Evolutionary conservation across 2,797 vertebrate genomes (phyloP).

Genomic region (Spondyliosoma cantharus): DNA sequence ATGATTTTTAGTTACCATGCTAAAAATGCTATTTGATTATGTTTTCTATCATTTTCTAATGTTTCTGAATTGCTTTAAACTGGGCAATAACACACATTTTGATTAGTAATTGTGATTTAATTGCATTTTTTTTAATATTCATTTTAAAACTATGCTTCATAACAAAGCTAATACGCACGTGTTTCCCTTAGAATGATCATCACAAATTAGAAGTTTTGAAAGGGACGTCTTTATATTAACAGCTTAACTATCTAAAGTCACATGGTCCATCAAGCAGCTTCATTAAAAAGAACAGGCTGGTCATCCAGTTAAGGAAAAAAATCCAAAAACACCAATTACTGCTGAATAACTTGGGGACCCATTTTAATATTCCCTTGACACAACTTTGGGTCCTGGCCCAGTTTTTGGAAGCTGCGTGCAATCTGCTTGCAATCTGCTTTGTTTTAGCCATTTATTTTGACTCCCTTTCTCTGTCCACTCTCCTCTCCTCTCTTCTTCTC

Average conservation of each 20-base stretch:
- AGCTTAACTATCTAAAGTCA: background rate
- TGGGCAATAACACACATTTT: no score
- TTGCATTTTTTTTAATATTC: no score
- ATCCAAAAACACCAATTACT: constrained; percentile 51
- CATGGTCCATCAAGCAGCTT: constrained; percentile 7
- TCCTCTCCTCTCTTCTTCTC: constrained; percentile 37
- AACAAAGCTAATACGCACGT: no score
- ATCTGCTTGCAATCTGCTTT: constrained; percentile 67
- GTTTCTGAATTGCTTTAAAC: no score
- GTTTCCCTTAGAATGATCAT: background rate
- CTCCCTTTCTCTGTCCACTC: constrained; percentile 52
- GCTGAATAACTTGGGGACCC: constrained; percentile 55
- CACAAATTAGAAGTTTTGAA: background rate
- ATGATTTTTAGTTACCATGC: no score
- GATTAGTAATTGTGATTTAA: no score
- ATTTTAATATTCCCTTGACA: constrained; percentile 71
- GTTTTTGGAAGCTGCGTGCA: constrained; percentile 62
- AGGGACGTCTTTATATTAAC: background rate
- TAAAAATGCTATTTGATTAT: no score
- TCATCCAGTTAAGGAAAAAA: constrained; percentile 32
- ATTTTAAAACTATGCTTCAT: no score
- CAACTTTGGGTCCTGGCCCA: constrained; percentile 61
- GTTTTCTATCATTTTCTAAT: no score
- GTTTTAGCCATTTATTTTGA: constrained; percentile 48
- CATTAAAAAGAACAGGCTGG: constrained; percentile 25